Evolutionary conservation across 2,113 vertebrate genomes (phyloP).

Genomic region (Bubalus kerabau): DNA sequence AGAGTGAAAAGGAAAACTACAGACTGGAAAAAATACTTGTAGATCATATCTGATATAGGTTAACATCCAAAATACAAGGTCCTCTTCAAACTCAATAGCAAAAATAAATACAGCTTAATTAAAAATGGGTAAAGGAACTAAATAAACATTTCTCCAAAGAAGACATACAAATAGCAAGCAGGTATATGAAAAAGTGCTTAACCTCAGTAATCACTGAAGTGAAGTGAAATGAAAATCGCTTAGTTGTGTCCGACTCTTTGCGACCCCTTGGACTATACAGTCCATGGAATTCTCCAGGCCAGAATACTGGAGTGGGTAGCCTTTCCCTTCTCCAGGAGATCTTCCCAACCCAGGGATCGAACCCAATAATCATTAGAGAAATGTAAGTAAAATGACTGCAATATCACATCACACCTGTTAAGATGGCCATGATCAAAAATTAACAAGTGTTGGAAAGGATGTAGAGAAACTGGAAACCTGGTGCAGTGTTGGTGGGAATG

Average conservation of each 20-base stretch:
- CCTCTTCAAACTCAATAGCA: not conserved
- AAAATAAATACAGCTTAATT: not conserved
- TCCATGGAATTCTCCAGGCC: not conserved
- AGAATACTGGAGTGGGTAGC: not conserved
- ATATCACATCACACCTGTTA: not conserved
- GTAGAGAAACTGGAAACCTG: not conserved
- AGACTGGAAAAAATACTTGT: not conserved
- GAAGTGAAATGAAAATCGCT: not conserved
- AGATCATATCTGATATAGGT: not conserved
- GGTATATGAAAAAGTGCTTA: not conserved
- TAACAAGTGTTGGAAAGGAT: not conserved
- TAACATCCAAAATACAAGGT: conserved; percentile 8
- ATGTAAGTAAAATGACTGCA: not conserved
- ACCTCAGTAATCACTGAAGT: not conserved
- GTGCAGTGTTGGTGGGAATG: not conserved
- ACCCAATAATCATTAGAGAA: not conserved
- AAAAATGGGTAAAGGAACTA: not conserved
- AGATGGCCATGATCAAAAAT: not conserved
- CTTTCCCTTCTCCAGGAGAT: not conserved
- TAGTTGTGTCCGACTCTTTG: not conserved
- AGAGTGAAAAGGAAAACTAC: not conserved
- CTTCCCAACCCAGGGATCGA: not conserved
- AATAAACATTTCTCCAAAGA: not conserved
- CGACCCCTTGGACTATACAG: not conserved
- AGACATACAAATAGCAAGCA: not conserved